A percentile compares a stretch with the other conserved stretches of the same genome.
Conservation (phyloP, 2,113 vertebrate species). For the Melanotaenia duboulayi region DNA sequence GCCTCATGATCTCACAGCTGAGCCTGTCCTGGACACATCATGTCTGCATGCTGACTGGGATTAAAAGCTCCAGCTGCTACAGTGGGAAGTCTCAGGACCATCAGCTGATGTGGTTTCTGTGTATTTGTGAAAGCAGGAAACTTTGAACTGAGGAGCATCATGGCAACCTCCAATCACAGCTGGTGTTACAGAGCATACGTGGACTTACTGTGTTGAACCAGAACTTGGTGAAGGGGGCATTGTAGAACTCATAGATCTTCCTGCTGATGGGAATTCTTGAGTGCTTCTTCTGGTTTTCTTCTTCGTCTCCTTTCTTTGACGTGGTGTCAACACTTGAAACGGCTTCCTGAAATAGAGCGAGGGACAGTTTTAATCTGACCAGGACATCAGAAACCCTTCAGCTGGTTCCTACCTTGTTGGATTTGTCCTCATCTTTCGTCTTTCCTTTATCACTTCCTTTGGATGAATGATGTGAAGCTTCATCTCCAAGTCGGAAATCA, state of each 20-base stretch:
- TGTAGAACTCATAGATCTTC: conserved; percentile 98
- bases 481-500: conserved; percentile 92
- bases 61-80: too few species aligned
- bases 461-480: conserved; percentile 86
- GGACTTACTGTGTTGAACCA: conserved; percentile 96
- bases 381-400: accelerated
- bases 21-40: too few species aligned
- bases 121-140: too few species aligned
- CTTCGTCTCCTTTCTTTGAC: conserved; percentile 93
- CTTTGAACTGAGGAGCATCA: too few species aligned
- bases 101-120: too few species aligned
- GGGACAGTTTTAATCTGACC: background rate
- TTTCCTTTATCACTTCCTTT: conserved; percentile 84
- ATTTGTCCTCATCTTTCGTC: conserved; percentile 89
- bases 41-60: too few species aligned
- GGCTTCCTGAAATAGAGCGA: conserved; percentile 81
- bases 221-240: conserved; percentile 96
- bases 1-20: too few species aligned
- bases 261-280: conserved; percentile 89
- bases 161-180: too few species aligned
- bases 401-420: conserved; percentile 70
- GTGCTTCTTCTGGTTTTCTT: conserved; percentile 85
- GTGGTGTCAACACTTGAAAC: conserved; percentile 79
- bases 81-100: too few species aligned
- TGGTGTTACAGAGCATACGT: background rate